Percentiles rank a stretch among this genome's conserved stretches.
Conservation (phyloP, 2,797 vertebrate genomes). For the Sphenodon punctatus region DNA sequence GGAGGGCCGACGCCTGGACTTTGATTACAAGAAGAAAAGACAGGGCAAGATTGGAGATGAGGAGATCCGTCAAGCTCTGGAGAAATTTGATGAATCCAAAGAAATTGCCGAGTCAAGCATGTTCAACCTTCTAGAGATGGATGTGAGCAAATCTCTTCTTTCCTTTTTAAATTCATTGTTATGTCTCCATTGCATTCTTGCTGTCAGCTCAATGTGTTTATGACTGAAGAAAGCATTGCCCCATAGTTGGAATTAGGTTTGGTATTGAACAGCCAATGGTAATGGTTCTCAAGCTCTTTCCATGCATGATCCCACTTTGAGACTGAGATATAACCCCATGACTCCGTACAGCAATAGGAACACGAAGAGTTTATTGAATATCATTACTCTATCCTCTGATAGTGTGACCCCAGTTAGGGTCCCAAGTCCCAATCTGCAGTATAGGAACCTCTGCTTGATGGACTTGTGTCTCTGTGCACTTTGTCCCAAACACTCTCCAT, state of each 20-base stretch:
- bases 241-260: neutral
- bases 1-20: constrained; percentile 94
- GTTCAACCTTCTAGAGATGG: constrained; percentile 97
- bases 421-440: too few relatives aligned
- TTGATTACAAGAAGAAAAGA: constrained; percentile 99
- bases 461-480: too few relatives aligned
- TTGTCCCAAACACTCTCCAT: too few relatives aligned
- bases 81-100: constrained; percentile 98
- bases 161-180: neutral
- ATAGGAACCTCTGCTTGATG: too few relatives aligned
- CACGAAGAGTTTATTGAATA: too few relatives aligned
- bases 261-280: too few relatives aligned
- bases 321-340: too few relatives aligned
- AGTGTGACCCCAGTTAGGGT: too few relatives aligned
- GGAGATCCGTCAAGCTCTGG: constrained; percentile 92
- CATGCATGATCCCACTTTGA: too few relatives aligned
- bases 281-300: too few relatives aligned
- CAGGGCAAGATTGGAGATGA: constrained; percentile 95
- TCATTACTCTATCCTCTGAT: too few relatives aligned
- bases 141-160: constrained; percentile 79
- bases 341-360: too few relatives aligned
- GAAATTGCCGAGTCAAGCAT: constrained; percentile 97
- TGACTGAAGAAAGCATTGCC: neutral
- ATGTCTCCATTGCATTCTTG: rapidly evolving
- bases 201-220: neutral